Evolutionary conservation across 2,888 invertebrate genomes (phyloP), one percentile per base, ranked within the genome.

Genomic region (Chrysina gloriosa): DNA sequence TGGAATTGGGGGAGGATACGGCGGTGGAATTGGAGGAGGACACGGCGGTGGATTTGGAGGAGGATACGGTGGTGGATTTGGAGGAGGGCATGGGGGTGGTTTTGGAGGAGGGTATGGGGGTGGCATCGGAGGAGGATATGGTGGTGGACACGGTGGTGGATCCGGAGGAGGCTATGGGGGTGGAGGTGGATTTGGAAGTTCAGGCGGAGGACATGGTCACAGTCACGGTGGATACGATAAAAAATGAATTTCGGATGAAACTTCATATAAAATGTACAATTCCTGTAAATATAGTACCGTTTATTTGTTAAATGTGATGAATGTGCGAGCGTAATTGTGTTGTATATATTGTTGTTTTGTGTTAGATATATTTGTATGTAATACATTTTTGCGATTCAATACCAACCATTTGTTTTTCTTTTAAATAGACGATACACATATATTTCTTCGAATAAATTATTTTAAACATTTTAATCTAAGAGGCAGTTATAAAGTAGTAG

Each of bases 61-160:
- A 29, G 67, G 58, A 19, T 48, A 66, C 23, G 65, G 68, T 4
- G 68, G 58, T 14, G 58, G 65, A 19, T 52, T 45, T 2, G 61
- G 65, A 3, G 61, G 65, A 2, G 69, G 69, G 2, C 47, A 63
- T 4, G 58, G 48, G 1, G 72, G 71, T 14, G 72, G 72, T 6
- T 34, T 16, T 70, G 85, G 85, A 0, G 85, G 85, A 16, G 71
- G 69, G 16, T 27, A 47, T 21, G 72, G 72, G n/a, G 70, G 71
- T 14, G 66, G 67, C n/a, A 61, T 61, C 27, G 72, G 72, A 11
- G 86, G 86, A 19, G 63, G 67, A 11, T 71, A 70, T 27, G 61
- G 68, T 31, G 67, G 65, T 39, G 69, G 61, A 6, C 52, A 63
- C 29, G 63, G 70, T 11, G 67, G 69, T n/a, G 74, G 73, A 25